Evolutionary conservation across 2,113 vertebrate species (phyloP), one percentile per base, ranked within the genome.

Genomic region (Nipponia nippon): DNA sequence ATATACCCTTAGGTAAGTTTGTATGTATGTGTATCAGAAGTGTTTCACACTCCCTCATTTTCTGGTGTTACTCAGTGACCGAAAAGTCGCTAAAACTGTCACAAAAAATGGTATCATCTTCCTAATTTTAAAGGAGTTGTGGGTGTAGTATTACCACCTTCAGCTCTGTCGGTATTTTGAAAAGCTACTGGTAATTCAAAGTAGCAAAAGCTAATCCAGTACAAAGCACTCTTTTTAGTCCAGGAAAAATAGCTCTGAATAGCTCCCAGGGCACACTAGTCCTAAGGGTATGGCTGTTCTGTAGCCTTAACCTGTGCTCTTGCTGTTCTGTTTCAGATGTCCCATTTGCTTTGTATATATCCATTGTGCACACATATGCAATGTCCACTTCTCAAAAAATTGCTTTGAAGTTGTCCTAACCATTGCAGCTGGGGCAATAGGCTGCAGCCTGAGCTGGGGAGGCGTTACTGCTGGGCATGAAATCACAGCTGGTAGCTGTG

Each of bases 61-160:
- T 95, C 90, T 85, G 2, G 11, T 87, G 49, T 96, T 93, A 77
- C 49, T 83, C 78, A 93, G 13, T 71, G 71, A 82, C 11, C 85
- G 67, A 84, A 92, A 72, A n/a, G 18, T 17, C 59, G 89, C 6
- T 67, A 47, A 47, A 86, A 72, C 76, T 16, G 12, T 83, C 22
- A 34, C 30, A 52, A 44, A 69, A 92, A n/a, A 4, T 10, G 3
- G 4, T 8, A 16, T 52, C 44, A 16, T 52, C 44, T 75, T 93
- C 89, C 40, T 40, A 66, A 75, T 96, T 97, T 93, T 85, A 89
- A 95, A 93, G 89, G 71, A 91, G 89, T 77, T 80, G 52, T 93
- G 52, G 75, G 55, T 72, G 32, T 71, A 83, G 25, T 56, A 92
- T 96, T 97, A 49, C 17, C 52, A 83, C 16, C 21, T 91, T 95